phyloP scores from a whole-genome alignment of 2,113 vertebrate species.

The Oncorhynchus nerka region DNA sequence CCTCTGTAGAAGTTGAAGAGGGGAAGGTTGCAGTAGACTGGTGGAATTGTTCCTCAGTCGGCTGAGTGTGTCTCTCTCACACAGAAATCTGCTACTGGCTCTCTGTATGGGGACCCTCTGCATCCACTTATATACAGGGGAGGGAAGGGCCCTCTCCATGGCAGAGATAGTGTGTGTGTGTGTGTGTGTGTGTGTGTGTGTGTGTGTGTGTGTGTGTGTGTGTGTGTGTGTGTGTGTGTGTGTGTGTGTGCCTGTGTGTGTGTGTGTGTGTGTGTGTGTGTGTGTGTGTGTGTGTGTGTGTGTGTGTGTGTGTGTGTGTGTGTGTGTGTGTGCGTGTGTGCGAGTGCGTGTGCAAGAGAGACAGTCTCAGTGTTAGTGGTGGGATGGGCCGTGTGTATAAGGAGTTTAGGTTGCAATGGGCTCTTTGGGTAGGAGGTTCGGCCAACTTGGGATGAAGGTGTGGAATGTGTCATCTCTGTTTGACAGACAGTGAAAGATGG shows the following conservation, averaged over 20 bases:
- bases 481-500: conserved; percentile 22
- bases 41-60: conserved; percentile 25
- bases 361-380: neutral
- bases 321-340: neutral
- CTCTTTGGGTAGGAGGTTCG: neutral
- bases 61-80: conserved; percentile 11
- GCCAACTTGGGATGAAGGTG: conserved; percentile 48
- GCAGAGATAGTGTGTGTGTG: neutral
- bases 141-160: conserved; percentile 2
- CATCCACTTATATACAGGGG: conserved; percentile 55
- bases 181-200: conserved; percentile 14
- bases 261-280: neutral
- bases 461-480: conserved; percentile 62
- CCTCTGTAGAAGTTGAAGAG: conserved; percentile 27
- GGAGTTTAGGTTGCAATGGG: neutral
- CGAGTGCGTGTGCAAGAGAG: neutral
- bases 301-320: neutral
- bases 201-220: too few relatives aligned
- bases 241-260: too few relatives aligned
- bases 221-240: too few relatives aligned
- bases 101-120: conserved; percentile 16
- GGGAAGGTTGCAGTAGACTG: conserved; percentile 27
- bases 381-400: neutral
- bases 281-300: neutral
- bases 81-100: conserved; percentile 3